Conservation (phyloP, 2,113 vertebrate genomes). For the Micromys minutus region DNA sequence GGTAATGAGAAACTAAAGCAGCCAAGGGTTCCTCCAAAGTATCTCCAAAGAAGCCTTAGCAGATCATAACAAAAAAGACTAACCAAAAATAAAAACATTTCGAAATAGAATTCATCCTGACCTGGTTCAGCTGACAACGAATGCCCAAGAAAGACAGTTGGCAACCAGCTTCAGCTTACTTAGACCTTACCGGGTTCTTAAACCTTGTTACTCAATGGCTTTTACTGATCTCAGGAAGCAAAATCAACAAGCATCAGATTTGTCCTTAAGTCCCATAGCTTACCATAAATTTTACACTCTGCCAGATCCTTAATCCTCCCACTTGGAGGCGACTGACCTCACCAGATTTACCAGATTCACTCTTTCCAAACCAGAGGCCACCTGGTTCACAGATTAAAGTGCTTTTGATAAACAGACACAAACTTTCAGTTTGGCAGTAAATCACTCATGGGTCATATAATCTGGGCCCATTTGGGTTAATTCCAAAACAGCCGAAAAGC, state of each 20-base stretch:
- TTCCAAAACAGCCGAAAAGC: neutral
- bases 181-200: no score
- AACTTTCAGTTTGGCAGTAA: neutral
- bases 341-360: neutral
- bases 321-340: no score
- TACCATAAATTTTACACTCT: no score
- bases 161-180: neutral
- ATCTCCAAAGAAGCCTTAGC: neutral
- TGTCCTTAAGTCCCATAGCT: no score
- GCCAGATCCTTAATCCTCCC: no score
- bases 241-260: no score
- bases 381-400: neutral
- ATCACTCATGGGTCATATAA: neutral
- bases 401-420: neutral
- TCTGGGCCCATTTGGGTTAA: neutral
- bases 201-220: no score
- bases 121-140: neutral
- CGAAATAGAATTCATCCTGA: neutral
- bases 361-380: no score
- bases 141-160: neutral
- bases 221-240: no score
- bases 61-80: neutral
- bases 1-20: neutral
- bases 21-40: neutral
- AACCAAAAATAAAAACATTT: neutral